These are phyloP conservation scores for Scaptodrosophila lebanonensis DNA, from an alignment of 1,140 invertebrate species.

Conservation along the genomic window DNA sequence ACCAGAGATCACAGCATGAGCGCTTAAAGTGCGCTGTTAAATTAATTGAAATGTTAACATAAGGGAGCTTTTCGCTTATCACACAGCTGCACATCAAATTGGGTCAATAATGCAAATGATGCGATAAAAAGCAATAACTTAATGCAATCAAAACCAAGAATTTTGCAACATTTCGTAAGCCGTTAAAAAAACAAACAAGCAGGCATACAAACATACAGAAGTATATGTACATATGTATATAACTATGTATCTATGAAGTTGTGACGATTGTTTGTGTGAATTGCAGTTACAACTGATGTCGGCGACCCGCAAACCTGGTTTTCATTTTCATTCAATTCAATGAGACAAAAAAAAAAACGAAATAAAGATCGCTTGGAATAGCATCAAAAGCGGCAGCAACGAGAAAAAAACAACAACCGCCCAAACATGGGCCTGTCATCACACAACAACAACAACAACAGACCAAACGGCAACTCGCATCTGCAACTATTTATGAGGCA, in stretches of 20 bases:
- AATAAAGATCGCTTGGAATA: no score
- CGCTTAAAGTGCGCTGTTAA: constrained; percentile 23
- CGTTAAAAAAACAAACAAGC: constrained; percentile 8
- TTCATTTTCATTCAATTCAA: constrained; percentile 67
- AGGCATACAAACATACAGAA: constrained; percentile 40
- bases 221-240: no score
- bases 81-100: constrained; percentile 9
- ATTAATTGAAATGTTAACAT: constrained; percentile 38
- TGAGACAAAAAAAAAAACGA: constrained; percentile 33
- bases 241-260: no score
- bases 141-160: constrained; percentile 15
- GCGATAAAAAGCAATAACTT: constrained; percentile 12
- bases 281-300: no score
- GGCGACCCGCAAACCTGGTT: constrained; percentile 67
- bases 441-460: constrained; percentile 27
- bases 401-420: constrained; percentile 22
- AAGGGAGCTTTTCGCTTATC: no score
- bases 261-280: no score
- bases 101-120: constrained; percentile 12
- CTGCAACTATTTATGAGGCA: constrained; percentile 55
- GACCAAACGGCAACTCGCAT: not conserved
- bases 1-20: constrained; percentile 10
- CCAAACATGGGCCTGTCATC: constrained; percentile 57
- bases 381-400: constrained; percentile 23
- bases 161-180: constrained; percentile 49